Conservation (phyloP, 1,140 invertebrate genomes). For the Drosophila nigromelanica region DNA sequence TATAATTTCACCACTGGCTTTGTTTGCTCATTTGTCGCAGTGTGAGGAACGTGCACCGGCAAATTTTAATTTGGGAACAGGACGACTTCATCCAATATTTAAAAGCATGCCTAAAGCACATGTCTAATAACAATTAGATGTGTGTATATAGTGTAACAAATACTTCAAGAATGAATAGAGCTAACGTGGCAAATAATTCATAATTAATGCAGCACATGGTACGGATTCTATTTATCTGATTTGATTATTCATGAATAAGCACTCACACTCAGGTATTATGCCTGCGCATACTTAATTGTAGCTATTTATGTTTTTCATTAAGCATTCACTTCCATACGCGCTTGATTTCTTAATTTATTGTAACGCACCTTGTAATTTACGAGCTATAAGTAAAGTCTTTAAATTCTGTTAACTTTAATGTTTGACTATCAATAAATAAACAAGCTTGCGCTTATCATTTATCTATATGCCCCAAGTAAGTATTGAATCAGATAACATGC, state of each 20-base stretch:
- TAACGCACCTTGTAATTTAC: conserved; percentile 45
- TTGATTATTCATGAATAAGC: conserved; percentile 6
- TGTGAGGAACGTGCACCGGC: neutral
- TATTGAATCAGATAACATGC: conserved; percentile 1
- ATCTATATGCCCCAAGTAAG: neutral
- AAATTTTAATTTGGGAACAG: conserved; percentile 16
- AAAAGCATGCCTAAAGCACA: neutral
- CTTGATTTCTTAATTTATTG: conserved; percentile 14
- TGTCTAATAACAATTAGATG: conserved; percentile 1
- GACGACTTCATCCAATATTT: conserved; percentile 11
- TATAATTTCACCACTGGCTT: conserved; percentile 30
- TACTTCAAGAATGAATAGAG: neutral
- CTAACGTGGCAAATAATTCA: neutral
- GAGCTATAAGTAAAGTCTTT: conserved; percentile 12
- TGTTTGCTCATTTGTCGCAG: conserved; percentile 15
- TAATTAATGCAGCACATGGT: conserved; percentile 15
- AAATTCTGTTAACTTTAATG: neutral
- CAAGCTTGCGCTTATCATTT: neutral
- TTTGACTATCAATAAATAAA: conserved; percentile 26
- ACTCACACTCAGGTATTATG: neutral
- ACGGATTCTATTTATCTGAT: conserved; percentile 10
- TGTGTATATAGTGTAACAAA: neutral
- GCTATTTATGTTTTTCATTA: conserved; percentile 16
- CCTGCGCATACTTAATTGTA: neutral
- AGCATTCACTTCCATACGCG: conserved; percentile 11